phyloP scores from a whole-genome alignment of 2,113 vertebrate species.

The Marcusenius ussheri region DNA sequence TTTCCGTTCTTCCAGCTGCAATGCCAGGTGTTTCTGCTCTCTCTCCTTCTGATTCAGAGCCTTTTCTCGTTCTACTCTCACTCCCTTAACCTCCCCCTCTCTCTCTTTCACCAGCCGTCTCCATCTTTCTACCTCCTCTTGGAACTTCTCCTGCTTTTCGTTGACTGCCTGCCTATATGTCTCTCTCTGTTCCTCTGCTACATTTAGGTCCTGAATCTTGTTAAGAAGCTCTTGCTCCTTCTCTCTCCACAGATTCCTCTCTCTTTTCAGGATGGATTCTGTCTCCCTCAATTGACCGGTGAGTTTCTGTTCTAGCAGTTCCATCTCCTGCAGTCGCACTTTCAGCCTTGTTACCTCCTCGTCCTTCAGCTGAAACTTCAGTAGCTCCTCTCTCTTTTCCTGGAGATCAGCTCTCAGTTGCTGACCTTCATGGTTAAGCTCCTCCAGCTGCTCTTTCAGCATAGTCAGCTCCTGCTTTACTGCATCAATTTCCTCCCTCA shows the following conservation, averaged over 20 bases:
- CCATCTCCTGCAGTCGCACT: slow-evolving; percentile 6
- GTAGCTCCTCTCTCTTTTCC: slow-evolving; percentile 40
- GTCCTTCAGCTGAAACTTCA: slow-evolving; percentile 20
- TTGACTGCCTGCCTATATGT: background rate
- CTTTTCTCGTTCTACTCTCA: no score
- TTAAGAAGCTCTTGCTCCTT: slow-evolving; percentile 25
- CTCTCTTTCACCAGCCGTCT: slow-evolving; percentile 21
- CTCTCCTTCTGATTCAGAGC: no score
- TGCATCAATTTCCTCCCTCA: slow-evolving; percentile 38
- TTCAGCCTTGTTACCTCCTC: slow-evolving; percentile 17
- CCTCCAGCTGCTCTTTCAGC: slow-evolving; percentile 49
- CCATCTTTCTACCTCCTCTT: slow-evolving; percentile 37
- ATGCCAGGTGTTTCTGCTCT: no score
- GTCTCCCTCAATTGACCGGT: slow-evolving; percentile 27
- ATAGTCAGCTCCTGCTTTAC: slow-evolving; percentile 45
- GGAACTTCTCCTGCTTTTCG: slow-evolving; percentile 14
- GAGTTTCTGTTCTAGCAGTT: slow-evolving; percentile 24
- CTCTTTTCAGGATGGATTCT: slow-evolving; percentile 25
- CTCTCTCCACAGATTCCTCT: background rate
- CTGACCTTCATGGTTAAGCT: slow-evolving; percentile 49
- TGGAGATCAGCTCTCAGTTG: slow-evolving; percentile 38
- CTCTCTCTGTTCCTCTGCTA: background rate
- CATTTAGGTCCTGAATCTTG: slow-evolving; percentile 26
- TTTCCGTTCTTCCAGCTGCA: slow-evolving; percentile 14
- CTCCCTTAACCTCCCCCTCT: background rate